Conservation (phyloP, 2,797 vertebrate species). For the Platalea minor region DNA sequence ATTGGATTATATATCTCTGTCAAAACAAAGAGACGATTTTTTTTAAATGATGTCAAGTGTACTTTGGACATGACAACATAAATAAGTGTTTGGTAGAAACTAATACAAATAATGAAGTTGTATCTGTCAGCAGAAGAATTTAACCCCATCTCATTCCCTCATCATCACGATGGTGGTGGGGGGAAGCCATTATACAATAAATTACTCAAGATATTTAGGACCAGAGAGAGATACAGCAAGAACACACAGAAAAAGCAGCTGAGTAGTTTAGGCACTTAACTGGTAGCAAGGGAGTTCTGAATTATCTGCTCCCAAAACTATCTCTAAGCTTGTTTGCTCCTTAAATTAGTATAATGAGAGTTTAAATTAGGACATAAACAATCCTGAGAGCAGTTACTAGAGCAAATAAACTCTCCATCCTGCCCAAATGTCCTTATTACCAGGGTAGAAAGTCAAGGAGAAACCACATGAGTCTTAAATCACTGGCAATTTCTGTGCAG, state of each 20-base stretch:
- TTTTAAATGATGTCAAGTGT: neutral
- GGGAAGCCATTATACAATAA: neutral
- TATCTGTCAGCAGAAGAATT: neutral
- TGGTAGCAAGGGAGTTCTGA: neutral
- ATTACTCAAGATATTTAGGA: neutral
- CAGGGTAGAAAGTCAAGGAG: neutral
- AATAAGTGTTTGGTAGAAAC: neutral
- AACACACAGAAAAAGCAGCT: neutral
- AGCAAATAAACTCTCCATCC: neutral
- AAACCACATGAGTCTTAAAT: neutral
- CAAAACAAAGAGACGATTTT: accelerated
- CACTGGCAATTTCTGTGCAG: neutral
- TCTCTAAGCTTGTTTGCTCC: neutral
- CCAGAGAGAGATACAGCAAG: neutral
- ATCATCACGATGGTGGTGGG: accelerated
- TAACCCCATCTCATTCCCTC: neutral
- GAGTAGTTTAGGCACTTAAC: neutral
- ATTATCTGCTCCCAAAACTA: neutral
- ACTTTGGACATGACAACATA: neutral
- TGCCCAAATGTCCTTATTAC: neutral
- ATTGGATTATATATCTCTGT: neutral
- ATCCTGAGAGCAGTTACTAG: neutral
- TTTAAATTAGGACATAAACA: neutral
- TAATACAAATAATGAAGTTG: neutral
- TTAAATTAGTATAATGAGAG: neutral